These are phyloP conservation scores for Plagodis dolabraria DNA, from an alignment of 2,888 invertebrate genomes.

Conservation along the genomic window DNA sequence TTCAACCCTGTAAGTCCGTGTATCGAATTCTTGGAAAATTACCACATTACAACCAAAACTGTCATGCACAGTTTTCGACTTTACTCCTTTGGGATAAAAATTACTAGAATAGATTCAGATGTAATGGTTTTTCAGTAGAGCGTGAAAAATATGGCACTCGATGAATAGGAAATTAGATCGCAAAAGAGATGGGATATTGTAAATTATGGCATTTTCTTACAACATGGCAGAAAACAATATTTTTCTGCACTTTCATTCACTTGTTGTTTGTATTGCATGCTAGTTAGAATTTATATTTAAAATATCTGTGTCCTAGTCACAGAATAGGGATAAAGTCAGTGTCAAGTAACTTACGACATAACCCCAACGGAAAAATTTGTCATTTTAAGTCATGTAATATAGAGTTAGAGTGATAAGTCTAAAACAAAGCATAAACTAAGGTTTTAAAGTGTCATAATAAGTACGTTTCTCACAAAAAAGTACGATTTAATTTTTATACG, in stretches of 20 bases:
- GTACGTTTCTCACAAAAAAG: no score
- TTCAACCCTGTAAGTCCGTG: slow-evolving; percentile 45
- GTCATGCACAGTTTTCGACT: slow-evolving; percentile 34
- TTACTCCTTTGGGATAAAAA: slow-evolving; percentile 34
- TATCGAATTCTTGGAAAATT: slow-evolving; percentile 56
- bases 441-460: no score
- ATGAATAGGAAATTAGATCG: slow-evolving; percentile 75
- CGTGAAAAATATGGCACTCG: slow-evolving; percentile 61
- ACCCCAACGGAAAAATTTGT: no score
- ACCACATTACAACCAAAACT: slow-evolving; percentile 30
- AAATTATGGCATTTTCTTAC: slow-evolving; percentile 62
- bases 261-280: slow-evolving; percentile 6
- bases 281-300: no score
- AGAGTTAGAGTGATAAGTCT: no score
- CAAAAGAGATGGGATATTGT: slow-evolving; percentile 65
- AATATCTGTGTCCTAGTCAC: no score
- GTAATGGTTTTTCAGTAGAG: slow-evolving; percentile 43
- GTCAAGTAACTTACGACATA: no score
- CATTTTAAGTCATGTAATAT: no score
- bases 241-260: slow-evolving; percentile 18
- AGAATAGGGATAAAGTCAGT: no score
- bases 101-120: slow-evolving; percentile 17
- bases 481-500: no score
- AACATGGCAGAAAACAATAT: slow-evolving; percentile 33
- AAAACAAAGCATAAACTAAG: no score